Conservation (phyloP, 2,797 vertebrate species). For the Megaceryle alcyon region DNA sequence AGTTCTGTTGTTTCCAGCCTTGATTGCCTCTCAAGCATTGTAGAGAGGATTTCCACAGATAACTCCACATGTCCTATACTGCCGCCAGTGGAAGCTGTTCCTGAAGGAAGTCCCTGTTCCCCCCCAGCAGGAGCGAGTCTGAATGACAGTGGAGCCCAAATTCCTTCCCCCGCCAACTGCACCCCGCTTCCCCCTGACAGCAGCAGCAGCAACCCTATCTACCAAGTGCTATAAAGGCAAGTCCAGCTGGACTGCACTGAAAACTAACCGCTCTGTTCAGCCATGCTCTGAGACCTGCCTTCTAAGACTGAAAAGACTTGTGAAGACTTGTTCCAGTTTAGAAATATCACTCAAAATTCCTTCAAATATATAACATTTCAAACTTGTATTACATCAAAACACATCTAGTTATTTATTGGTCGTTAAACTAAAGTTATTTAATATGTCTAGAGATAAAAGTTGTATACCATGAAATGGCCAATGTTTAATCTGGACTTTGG, state of each 20-base stretch:
- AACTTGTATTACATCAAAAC: slow-evolving; percentile 61
- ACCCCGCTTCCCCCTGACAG: slow-evolving; percentile 75
- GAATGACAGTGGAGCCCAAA: slow-evolving; percentile 67
- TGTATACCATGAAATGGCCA: slow-evolving; percentile 55
- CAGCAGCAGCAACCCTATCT: slow-evolving; percentile 82
- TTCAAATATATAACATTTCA: slow-evolving; percentile 50
- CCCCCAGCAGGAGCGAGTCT: slow-evolving; percentile 73
- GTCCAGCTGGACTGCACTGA: neutral
- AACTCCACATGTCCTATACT: slow-evolving; percentile 78
- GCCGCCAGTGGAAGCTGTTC: slow-evolving; percentile 73
- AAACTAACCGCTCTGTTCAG: neutral
- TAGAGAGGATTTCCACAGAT: slow-evolving; percentile 95
- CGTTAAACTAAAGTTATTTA: slow-evolving; percentile 71
- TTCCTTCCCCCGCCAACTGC: slow-evolving; percentile 76
- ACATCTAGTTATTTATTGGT: slow-evolving; percentile 74
- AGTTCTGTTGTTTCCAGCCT: slow-evolving; percentile 90
- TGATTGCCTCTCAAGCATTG: slow-evolving; percentile 96
- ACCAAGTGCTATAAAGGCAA: slow-evolving; percentile 88
- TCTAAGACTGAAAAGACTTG: slow-evolving; percentile 32
- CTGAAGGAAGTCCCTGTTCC: slow-evolving; percentile 80
- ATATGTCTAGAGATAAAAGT: slow-evolving; percentile 43
- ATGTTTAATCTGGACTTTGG: slow-evolving; percentile 46
- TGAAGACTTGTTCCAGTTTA: slow-evolving; percentile 57
- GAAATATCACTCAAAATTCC: slow-evolving; percentile 68
- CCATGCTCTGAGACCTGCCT: slow-evolving; percentile 3